Evolutionary conservation across 1,140 invertebrate genomes (phyloP), one percentile per base, ranked within the genome.

Genomic region (Drosophila pallidifrons): DNA sequence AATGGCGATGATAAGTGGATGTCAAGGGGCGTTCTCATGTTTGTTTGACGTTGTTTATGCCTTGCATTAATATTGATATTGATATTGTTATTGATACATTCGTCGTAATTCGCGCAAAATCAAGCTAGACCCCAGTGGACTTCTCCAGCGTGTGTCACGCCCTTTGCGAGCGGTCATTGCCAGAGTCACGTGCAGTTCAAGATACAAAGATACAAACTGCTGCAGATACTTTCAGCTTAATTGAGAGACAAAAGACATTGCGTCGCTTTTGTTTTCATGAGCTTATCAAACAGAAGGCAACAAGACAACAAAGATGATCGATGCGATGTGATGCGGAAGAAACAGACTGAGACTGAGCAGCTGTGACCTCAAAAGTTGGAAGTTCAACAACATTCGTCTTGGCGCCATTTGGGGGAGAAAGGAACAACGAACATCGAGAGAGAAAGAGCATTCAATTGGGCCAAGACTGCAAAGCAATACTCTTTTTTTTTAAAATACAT

Each of bases 1-100:
- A 32, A 4, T 59, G 5, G 83, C 74, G 83, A 88, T 88, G 83
- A 88, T 88, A 88, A 88, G 80, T 78, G 80, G 71, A 73, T 83
- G 80, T 82, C 83, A 80, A 77, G 79, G 82, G 82, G 75, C 79
- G 71, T 75, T 75, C 65, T 67, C 54, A 60, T 57, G 41, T 28
- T 38, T 30, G 7, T 38, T 54, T 38, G 35, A 7, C 4, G 1
- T 58, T 49, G 8, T 10, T 58, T 57, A 10, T 10, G 8, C 35
- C 35, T 38, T 38, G 35, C 35, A 8, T 8, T 10, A 38, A 38
- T 38, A 38, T 38, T 38, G 35, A 8, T 38, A 38, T 10, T 32
- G 30, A 32, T 8, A 32, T 25, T 8, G 30, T 32, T 32, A 16
- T 41, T 60, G 66, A 60, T 57, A 55, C 47, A 8, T 28, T n/a